Percentiles rank a stretch among this genome's conserved stretches.
phyloP scores from a whole-genome alignment of 2,113 vertebrate species.

The Seriola quinqueradiata region DNA sequence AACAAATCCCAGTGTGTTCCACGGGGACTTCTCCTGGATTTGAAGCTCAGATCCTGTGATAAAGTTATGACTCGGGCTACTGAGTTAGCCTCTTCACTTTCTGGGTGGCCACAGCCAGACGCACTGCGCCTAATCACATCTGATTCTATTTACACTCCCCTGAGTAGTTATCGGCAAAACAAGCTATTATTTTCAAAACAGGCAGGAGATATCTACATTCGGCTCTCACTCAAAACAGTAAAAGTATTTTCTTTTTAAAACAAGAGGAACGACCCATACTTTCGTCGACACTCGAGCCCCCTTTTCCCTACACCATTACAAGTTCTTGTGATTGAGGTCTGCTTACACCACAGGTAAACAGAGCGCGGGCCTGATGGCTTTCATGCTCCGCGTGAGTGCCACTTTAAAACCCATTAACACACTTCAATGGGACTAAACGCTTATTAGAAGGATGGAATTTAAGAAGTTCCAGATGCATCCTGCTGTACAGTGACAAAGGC shows the following conservation, averaged over 20 bases:
- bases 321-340: constrained; percentile 66
- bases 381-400: constrained; percentile 64
- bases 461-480: constrained; percentile 76
- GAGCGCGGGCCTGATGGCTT: constrained; percentile 62
- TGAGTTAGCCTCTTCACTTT: constrained; percentile 61
- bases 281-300: constrained; percentile 41
- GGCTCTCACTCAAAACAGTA: constrained; percentile 1
- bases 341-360: constrained; percentile 78
- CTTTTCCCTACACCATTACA: constrained; percentile 26
- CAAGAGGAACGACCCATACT: not conserved
- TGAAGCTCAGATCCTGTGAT: constrained; percentile 69
- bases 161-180: constrained; percentile 52
- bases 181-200: constrained; percentile 45
- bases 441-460: constrained; percentile 68
- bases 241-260: constrained; percentile 11
- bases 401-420: constrained; percentile 81
- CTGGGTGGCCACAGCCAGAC: constrained; percentile 73
- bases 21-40: constrained; percentile 47
- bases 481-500: constrained; percentile 41
- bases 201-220: constrained; percentile 14
- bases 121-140: constrained; percentile 65
- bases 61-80: constrained; percentile 65
- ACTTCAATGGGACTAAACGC: constrained; percentile 69
- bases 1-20: constrained; percentile 53
- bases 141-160: constrained; percentile 73